These are phyloP conservation scores for Drosophila bocqueti DNA, from an alignment of 1,140 invertebrate species.

Conservation along the genomic window DNA sequence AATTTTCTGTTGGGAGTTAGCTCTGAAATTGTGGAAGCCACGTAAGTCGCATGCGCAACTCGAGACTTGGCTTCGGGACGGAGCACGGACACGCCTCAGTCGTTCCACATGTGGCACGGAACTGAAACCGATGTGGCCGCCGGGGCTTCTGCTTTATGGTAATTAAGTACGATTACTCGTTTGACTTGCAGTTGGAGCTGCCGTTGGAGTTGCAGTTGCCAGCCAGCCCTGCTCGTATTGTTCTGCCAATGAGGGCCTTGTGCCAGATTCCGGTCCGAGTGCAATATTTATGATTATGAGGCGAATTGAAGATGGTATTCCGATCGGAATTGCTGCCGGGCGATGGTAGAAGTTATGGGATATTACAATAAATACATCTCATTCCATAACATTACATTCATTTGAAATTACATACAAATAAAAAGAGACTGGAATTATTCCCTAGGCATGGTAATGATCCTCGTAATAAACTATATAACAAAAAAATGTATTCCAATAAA, in stretches of 20 bases:
- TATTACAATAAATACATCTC: background rate
- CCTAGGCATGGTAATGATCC: background rate
- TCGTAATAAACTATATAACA: no score
- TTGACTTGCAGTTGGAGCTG: slow-evolving; percentile 24
- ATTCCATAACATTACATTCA: no score
- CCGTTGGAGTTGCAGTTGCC: slow-evolving; percentile 20
- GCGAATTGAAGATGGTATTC: slow-evolving; percentile 33
- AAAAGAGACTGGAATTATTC: no score
- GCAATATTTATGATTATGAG: slow-evolving; percentile 52
- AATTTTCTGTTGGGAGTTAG: slow-evolving; percentile 8
- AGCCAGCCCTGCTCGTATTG: slow-evolving; percentile 42
- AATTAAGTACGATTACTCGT: slow-evolving; percentile 54
- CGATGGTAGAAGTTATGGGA: slow-evolving; percentile 1
- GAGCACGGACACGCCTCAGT: slow-evolving; percentile 51
- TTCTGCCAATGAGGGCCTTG: slow-evolving; percentile 52
- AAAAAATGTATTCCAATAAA: background rate
- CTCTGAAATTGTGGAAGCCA: slow-evolving; percentile 23
- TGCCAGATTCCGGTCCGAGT: slow-evolving; percentile 53
- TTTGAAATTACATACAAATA: background rate
- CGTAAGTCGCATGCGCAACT: slow-evolving; percentile 28
- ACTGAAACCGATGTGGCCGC: slow-evolving; percentile 40
- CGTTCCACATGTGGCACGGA: slow-evolving; percentile 65
- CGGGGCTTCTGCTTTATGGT: slow-evolving; percentile 52
- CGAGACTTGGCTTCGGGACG: slow-evolving; percentile 6
- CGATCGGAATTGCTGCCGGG: slow-evolving; percentile 19